Percentiles rank a stretch among this genome's conserved stretches.
phyloP scores from a whole-genome alignment of 2,888 invertebrate genomes.

The Stenurella melanura region DNA sequence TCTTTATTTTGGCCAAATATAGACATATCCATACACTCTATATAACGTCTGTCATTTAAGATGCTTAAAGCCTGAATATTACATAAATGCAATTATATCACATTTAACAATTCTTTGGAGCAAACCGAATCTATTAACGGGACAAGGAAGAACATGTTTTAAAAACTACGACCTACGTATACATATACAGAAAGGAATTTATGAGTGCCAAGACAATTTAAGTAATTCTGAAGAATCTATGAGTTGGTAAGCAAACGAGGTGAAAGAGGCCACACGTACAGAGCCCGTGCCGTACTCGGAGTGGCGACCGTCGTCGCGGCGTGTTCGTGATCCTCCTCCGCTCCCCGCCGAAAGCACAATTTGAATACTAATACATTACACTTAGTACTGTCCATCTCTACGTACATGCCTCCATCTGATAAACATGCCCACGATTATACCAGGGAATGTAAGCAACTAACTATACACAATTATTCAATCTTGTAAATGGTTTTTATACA shows the following conservation, averaged over 20 bases:
- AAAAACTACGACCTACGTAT: background rate
- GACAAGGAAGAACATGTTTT: background rate
- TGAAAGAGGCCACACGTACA: conserved; percentile 59
- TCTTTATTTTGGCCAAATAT: too few relatives aligned
- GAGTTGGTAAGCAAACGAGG: conserved; percentile 43
- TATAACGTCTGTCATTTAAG: too few relatives aligned
- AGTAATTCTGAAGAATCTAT: conserved; percentile 11
- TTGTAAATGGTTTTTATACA: conserved; percentile 31
- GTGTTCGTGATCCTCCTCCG: conserved; percentile 56
- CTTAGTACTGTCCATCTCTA: conserved; percentile 23
- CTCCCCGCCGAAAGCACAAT: conserved; percentile 45
- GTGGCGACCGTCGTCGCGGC: conserved; percentile 53
- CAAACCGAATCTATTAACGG: background rate
- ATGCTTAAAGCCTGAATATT: too few relatives aligned
- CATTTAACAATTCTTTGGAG: background rate
- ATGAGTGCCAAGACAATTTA: background rate
- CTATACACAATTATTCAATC: conserved; percentile 40
- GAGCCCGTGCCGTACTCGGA: conserved; percentile 61
- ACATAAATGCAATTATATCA: too few relatives aligned
- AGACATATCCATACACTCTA: too few relatives aligned
- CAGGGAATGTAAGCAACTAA: conserved; percentile 35
- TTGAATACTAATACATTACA: conserved; percentile 52
- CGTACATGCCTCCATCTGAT: conserved; percentile 33
- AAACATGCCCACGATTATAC: conserved; percentile 37
- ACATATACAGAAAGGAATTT: background rate